Percentiles rank a stretch among this genome's conserved stretches.
Evolutionary conservation across 2,797 vertebrate species (phyloP).

Genomic region (Amphiprion clarkii): DNA sequence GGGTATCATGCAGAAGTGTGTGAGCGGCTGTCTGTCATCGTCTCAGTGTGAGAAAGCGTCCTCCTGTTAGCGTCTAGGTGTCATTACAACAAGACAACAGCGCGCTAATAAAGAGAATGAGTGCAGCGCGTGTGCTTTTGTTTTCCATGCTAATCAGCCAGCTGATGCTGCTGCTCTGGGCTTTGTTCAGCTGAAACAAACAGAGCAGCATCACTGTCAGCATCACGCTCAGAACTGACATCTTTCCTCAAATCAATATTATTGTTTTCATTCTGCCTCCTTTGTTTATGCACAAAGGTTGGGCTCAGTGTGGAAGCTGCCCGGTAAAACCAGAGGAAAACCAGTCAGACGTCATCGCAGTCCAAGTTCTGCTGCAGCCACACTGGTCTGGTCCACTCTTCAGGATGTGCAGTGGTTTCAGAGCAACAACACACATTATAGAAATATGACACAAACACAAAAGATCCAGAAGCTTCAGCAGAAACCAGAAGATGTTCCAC

Average conservation of each 20-base stretch:
- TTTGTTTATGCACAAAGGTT: conserved; percentile 49
- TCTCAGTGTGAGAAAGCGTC: conserved; percentile 54
- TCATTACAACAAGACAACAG: conserved; percentile 75
- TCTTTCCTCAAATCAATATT: conserved; percentile 67
- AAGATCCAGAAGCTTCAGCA: no score
- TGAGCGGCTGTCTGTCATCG: conserved; percentile 62
- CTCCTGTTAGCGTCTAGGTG: conserved; percentile 67
- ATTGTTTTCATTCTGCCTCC: conserved; percentile 53
- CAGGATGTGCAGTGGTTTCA: no score
- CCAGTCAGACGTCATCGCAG: no score
- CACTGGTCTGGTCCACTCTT: no score
- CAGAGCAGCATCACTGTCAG: conserved; percentile 70
- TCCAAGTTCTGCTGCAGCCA: no score
- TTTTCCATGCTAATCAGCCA: conserved; percentile 70
- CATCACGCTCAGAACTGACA: conserved; percentile 53
- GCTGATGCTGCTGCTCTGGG: conserved; percentile 59
- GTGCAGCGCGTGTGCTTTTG: conserved; percentile 57
- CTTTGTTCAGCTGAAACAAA: conserved; percentile 70
- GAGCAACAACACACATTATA: no score
- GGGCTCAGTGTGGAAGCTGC: conserved; percentile 41
- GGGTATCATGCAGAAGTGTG: conserved; percentile 13
- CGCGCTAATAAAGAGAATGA: conserved; percentile 66
- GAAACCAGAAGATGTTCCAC: no score
- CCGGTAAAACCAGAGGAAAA: neutral
- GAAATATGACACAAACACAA: no score